phyloP scores from a whole-genome alignment of 2,888 invertebrate genomes.

The Hypselothyrea guttata region DNA sequence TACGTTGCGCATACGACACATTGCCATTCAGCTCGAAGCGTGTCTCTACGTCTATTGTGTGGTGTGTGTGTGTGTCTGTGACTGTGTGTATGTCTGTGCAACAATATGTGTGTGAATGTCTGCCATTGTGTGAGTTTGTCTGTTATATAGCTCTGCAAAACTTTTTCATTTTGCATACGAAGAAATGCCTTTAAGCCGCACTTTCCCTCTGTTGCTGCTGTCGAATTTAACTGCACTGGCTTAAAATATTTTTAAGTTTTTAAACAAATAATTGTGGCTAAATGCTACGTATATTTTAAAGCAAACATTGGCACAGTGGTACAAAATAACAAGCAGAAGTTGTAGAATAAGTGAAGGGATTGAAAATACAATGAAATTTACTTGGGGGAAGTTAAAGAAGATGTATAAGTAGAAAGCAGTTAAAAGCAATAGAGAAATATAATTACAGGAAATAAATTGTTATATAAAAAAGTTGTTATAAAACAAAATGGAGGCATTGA shows the following conservation, averaged over 20 bases:
- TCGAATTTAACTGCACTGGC: constrained; percentile 2
- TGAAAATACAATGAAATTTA: no score
- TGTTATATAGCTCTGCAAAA: constrained; percentile 57
- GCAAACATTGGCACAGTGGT: no score
- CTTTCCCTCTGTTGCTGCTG: constrained; percentile 49
- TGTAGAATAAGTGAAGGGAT: no score
- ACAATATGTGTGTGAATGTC: constrained; percentile 17
- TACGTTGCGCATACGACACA: constrained; percentile 76
- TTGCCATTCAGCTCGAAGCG: constrained; percentile 58
- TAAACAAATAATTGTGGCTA: background rate
- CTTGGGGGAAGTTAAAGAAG: no score
- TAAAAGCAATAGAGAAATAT: no score
- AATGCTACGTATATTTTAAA: background rate
- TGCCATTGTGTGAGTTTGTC: constrained; percentile 33
- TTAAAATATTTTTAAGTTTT: no score
- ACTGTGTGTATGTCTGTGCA: constrained; percentile 16
- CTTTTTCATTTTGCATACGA: constrained; percentile 61
- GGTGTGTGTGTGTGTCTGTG: constrained; percentile 7
- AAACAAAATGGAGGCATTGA: no score
- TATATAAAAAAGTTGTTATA: no score
- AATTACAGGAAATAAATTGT: no score
- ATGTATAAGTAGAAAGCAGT: no score
- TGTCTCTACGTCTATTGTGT: constrained; percentile 33
- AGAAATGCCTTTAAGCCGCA: constrained; percentile 64
- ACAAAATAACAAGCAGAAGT: no score